Conservation (phyloP, 2,113 vertebrate species). For the Zingel zingel region DNA sequence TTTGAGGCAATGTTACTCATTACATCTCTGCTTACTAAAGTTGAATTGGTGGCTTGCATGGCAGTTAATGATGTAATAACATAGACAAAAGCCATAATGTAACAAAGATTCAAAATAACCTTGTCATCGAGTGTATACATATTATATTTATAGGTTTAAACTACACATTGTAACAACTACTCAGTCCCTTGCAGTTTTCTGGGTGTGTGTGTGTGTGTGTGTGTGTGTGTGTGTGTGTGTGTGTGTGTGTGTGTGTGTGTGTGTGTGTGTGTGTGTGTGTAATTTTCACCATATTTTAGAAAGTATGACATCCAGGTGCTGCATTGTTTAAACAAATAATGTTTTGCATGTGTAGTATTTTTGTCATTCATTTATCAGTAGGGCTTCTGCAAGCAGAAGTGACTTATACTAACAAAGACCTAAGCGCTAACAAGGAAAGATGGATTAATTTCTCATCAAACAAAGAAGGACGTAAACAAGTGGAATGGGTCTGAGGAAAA, state of each 20-base stretch:
- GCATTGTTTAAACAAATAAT: background rate
- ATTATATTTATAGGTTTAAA: background rate
- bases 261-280: background rate
- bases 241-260: too few species aligned
- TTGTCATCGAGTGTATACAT: background rate
- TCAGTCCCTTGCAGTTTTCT: too few species aligned
- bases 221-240: too few species aligned
- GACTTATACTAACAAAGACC: background rate
- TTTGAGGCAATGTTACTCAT: conserved; percentile 10
- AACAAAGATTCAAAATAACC: conserved; percentile 9
- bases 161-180: background rate
- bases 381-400: background rate
- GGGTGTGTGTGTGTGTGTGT: too few species aligned
- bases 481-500: background rate
- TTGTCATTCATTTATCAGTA: background rate
- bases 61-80: conserved; percentile 3
- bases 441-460: background rate
- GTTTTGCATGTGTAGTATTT: background rate
- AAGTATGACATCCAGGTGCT: background rate
- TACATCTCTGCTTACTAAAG: conserved; percentile 7
- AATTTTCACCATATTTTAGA: background rate
- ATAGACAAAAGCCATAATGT: background rate
- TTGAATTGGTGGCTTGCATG: background rate
- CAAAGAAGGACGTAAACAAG: background rate
- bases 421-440: background rate